Evolutionary conservation across 2,113 vertebrate species (phyloP), one percentile per base, ranked within the genome.

Genomic region (Geococcyx californianus): DNA sequence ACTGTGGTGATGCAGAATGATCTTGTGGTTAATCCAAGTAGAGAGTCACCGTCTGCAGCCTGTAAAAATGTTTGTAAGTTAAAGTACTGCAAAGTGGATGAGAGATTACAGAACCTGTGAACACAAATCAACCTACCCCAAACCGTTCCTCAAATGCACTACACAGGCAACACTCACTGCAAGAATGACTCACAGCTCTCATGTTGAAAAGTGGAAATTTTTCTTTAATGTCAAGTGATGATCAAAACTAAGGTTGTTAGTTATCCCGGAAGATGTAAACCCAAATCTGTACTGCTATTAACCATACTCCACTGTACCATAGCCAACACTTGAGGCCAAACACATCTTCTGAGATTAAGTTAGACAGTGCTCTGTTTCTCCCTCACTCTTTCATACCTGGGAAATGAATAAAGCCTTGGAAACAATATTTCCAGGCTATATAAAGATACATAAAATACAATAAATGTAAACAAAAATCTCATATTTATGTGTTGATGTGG

Each of bases 381-480:
- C 16, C 13, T 89, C 74, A 45, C 75, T 89, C 54, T 89, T 93
- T 85, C 40, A 58, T 66, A 93, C 12, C 11, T 2, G 38, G 36
- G 28, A 94, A 92, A 93, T 56, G 3, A 96, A 93, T 28, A 79
- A 84, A 94, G 29, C 54, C 47, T 89, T 60, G 34, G 42, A 74
- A 96, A 84, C 73, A 84, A 29, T 33, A 76, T 59, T 94, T 94
- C 59, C 55, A 42, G 34, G 40, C 84, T 96, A 90, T 89, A 56
- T 91, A 95, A 94, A 93, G 66, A 78, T 33, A 70, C 25, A 93
- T 55, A 90, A 95, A 85, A 91, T 88, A 29, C 24, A 94, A 68
- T 17, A 92, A 89, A 79, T 58, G 14, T 89, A 96, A 97, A 97
- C 84, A 97, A 94, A 95, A 92, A 76, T 72, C 79, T 84, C 63